Conservation (phyloP, 2,113 vertebrate genomes). For the Xiphophorus hellerii region DNA sequence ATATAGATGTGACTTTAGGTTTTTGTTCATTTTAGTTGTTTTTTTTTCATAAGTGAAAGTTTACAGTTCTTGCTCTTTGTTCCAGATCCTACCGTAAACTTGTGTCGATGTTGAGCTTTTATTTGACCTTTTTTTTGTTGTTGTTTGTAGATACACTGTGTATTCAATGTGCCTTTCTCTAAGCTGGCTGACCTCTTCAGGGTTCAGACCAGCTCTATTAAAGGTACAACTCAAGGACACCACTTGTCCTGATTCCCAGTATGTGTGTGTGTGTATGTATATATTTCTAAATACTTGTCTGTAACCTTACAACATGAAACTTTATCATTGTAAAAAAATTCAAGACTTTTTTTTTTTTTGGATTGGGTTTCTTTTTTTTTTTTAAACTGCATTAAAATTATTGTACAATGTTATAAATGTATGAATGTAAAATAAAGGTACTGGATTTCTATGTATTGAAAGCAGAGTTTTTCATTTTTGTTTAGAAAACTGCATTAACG, state of each 20-base stretch:
- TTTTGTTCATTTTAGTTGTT: slow-evolving; percentile 66
- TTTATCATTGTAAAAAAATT: slow-evolving; percentile 78
- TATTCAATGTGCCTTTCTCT: slow-evolving; percentile 89
- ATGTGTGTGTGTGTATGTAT: slow-evolving; percentile 27
- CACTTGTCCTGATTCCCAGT: slow-evolving; percentile 61
- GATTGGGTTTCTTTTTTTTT: slow-evolving; percentile 78
- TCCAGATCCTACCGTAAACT: slow-evolving; percentile 77
- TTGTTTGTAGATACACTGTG: slow-evolving; percentile 88
- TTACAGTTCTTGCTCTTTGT: slow-evolving; percentile 90
- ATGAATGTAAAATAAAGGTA: slow-evolving; percentile 99
- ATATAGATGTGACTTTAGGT: slow-evolving; percentile 82
- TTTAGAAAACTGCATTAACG: background rate
- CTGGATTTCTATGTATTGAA: slow-evolving; percentile 82
- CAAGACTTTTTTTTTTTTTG: slow-evolving; percentile 91
- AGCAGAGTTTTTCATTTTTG: slow-evolving; percentile 15
- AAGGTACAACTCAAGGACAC: slow-evolving; percentile 78
- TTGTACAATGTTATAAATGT: slow-evolving; percentile 96
- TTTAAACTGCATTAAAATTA: slow-evolving; percentile 88
- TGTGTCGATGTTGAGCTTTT: slow-evolving; percentile 69
- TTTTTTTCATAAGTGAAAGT: slow-evolving; percentile 93
- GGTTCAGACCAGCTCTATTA: slow-evolving; percentile 72
- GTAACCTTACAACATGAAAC: slow-evolving; percentile 69
- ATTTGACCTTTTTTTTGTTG: background rate
- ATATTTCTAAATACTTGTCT: slow-evolving; percentile 74
- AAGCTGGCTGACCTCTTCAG: slow-evolving; percentile 73